Evolutionary conservation across 2,888 invertebrate species (phyloP), one percentile per base, ranked within the genome.

Genomic region (Dasypolia templi): DNA sequence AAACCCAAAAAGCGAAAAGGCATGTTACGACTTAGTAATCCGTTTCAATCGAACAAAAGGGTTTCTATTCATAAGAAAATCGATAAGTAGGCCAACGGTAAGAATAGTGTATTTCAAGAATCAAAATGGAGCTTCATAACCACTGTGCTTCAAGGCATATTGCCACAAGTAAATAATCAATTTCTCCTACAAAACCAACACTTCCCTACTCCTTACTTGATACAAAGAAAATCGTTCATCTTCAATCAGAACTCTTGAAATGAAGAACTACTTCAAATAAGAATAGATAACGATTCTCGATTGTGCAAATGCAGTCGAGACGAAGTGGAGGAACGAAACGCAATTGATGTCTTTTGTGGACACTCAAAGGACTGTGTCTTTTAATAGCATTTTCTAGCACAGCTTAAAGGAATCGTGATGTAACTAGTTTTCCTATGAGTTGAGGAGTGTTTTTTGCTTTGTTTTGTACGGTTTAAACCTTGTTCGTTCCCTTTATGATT

Each of bases 281-380:
- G 67, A 84, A 81, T 75, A 49, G 80, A 63, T 68, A 84, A 71
- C 56, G 70, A 76, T 75, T 66, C 69, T 74, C 72, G 70, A 73
- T 66, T 80, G 76, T 80, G 76, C 53, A 77, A 79, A 62, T 76
- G 79, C 73, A 79, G 61, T 70, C 75, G 49, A 67, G 66, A 56
- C 49, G 69, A 74, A 72, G 75, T 46, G 74, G 66, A 46, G 61
- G 39, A 42, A 62, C 44, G 59, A 51, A 68, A 74, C 32, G 73
- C 55, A 67, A 62, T 72, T 70, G 72, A 63, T 61, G 61, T 51
- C 70, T 77, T 79, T 80, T 72, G 66, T 77, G 71, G 53, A 63
- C 78, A 49, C 56, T 82, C 62, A 66, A 77, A 78, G 61, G 14
- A 19, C 17, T 7, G 59, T 26, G 63, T 46, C 53, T 71, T 77